These are phyloP conservation scores for Rhea pennata DNA, from an alignment of 2,113 vertebrate genomes.

Conservation along the genomic window DNA sequence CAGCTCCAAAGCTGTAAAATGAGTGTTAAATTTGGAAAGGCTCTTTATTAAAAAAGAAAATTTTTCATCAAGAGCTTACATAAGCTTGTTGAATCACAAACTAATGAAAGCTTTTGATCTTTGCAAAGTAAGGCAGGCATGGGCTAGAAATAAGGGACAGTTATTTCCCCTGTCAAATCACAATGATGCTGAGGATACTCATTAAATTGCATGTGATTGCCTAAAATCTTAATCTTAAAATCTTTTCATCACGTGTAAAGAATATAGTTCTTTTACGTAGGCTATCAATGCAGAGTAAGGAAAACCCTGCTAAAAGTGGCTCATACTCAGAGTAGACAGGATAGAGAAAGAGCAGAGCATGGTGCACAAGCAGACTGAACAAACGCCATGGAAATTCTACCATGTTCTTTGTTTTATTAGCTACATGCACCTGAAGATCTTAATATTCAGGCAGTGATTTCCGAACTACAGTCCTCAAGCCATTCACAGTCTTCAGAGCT, in stretches of 20 bases:
- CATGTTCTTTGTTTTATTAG: not conserved
- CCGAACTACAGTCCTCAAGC: not conserved
- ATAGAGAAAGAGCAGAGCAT: not conserved
- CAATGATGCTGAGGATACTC: not conserved
- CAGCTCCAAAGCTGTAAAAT: not conserved
- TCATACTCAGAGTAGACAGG: not conserved
- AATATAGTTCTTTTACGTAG: not conserved
- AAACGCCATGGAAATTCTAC: not conserved
- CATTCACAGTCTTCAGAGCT: not conserved
- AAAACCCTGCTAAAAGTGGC: not conserved
- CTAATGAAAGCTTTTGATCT: not conserved
- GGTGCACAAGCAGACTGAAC: not conserved
- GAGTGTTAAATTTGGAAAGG: not conserved
- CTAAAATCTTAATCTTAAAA: not conserved
- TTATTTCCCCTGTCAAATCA: constrained; percentile 34
- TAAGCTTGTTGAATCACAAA: not conserved
- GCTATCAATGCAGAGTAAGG: not conserved
- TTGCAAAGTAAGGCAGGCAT: not conserved
- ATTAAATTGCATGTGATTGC: not conserved
- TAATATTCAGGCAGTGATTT: not conserved
- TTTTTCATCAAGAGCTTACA: not conserved
- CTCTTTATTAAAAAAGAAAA: not conserved
- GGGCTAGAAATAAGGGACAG: constrained; percentile 3
- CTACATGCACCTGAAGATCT: not conserved
- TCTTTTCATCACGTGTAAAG: constrained; percentile 1